A percentile compares a stretch with the other conserved stretches of the same genome.
phyloP scores from a whole-genome alignment of 30 jellyfish, hydroid and myxozoan species.

The Pseudorhiza aurosa region DNA sequence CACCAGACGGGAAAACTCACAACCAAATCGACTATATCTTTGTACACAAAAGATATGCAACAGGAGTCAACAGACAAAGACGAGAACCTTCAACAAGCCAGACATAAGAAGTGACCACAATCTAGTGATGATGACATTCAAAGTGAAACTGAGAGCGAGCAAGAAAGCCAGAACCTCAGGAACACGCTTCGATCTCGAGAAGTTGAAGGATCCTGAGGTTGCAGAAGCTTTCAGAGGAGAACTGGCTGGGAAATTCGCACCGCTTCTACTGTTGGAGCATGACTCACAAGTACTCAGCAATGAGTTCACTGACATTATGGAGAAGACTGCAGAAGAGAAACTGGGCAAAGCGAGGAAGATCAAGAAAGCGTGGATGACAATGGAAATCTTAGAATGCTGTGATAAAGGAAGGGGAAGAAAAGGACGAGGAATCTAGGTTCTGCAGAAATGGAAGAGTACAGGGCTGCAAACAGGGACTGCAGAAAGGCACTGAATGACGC shows the following conservation, averaged over 20 bases:
- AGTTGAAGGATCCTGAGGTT: conserved; percentile 8
- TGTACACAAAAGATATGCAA: not conserved
- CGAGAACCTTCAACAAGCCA: conserved; percentile 25
- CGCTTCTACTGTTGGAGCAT: conserved; percentile 10
- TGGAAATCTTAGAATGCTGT: conserved; percentile 2
- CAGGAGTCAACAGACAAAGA: conserved; percentile 27
- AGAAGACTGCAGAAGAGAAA: conserved; percentile 1
- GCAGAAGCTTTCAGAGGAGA: conserved; percentile 7
- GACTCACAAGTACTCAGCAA: not conserved
- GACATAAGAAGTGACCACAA: conserved; percentile 57
- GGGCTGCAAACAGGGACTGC: not conserved
- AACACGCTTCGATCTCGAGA: conserved; percentile 17
- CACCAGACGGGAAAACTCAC: conserved; percentile 34
- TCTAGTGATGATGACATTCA: conserved; percentile 27
- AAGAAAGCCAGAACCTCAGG: not conserved
- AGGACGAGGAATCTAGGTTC: not conserved
- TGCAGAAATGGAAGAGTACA: not conserved
- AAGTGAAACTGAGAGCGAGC: conserved; percentile 2
- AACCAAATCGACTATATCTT: conserved; percentile 40
- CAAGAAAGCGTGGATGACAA: conserved; percentile 26
- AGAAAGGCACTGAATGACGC: not conserved
- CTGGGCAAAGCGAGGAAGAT: conserved; percentile 8
- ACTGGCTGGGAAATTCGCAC: conserved; percentile 30
- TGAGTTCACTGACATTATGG: not conserved
- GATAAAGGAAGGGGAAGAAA: conserved; percentile 2